Base-by-base conservation (phyloP, 2,113 vertebrate genomes). In the Tachuris rubrigastra region DNA sequence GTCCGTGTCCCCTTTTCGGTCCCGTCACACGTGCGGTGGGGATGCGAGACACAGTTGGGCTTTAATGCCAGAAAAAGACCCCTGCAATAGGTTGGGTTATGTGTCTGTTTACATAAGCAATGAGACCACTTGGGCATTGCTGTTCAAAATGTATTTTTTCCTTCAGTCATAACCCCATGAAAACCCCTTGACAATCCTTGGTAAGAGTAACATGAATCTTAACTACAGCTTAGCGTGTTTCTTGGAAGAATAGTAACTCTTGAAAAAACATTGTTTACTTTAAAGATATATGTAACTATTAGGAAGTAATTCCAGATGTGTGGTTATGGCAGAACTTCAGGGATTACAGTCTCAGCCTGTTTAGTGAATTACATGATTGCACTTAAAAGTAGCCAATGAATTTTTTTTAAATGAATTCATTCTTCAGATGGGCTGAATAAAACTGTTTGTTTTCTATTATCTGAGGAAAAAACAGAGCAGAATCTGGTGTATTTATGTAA, bases 221-320 rank as follows among this genome's bases (percentile, higher is more conserved):
- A 50, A 56, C 76, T 74, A 28, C 62, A 72, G 31, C 14, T 82
- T 89, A 86, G 67, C 65, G 19, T 35, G 72, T 85, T 96, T 95
- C 91, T 49, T 53, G 92, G 84, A 95, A 84, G 78, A 71, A 89
- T 56, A 95, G 76, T 89, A 62, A 94, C 85, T 92, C 75, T 96
- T 93, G 89, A 86, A 91, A 93, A 93, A 95, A 85, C 49, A 85
- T 37, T 87, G 63, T 84, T 60, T 95, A 47, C 76, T 95, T 94
- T 94, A 84, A 90, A 92, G 91, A 94, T 96, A 94, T 95, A 82
- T 91, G 62, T 58, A 95, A 94, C 68, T 87, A 56, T 81, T 95
- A 87, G 78, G 93, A 97, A 90, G 71, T 84, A 93, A 90, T 95
- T 93, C 92, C 88, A 90, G 92, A 86, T 96, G 95, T 94, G 93